phyloP scores from a whole-genome alignment of 1,140 invertebrate genomes.

The Drosophila jambulina region DNA sequence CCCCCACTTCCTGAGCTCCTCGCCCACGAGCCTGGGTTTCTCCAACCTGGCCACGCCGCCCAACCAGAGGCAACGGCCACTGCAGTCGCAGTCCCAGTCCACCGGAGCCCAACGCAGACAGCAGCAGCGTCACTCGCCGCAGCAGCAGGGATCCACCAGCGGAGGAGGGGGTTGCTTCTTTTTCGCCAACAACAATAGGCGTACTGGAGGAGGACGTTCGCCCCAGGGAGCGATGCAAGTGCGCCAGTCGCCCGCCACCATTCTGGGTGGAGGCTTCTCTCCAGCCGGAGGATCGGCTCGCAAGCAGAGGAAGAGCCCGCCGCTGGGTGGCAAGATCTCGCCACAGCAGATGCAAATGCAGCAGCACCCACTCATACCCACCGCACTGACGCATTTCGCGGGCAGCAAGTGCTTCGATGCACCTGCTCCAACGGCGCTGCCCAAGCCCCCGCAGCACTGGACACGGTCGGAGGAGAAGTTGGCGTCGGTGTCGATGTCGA shows the following conservation, averaged over 20 bases:
- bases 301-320: conserved; percentile 73
- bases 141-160: conserved; percentile 44
- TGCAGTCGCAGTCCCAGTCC: conserved; percentile 70
- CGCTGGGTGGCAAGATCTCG: conserved; percentile 73
- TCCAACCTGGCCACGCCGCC: conserved; percentile 44
- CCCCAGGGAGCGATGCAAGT: conserved; percentile 54
- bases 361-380: conserved; percentile 74
- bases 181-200: conserved; percentile 67
- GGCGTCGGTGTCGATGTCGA: conserved; percentile 59
- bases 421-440: conserved; percentile 87
- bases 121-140: conserved; percentile 72
- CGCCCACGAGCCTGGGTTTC: conserved; percentile 58
- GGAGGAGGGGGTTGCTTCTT: conserved; percentile 67
- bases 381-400: conserved; percentile 86
- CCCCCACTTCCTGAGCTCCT: conserved; percentile 69
- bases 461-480: conserved; percentile 79
- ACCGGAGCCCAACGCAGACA: conserved; percentile 55
- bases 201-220: conserved; percentile 61
- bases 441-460: conserved; percentile 88
- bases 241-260: conserved; percentile 76
- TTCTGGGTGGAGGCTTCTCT: conserved; percentile 77
- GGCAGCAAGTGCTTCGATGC: conserved; percentile 88
- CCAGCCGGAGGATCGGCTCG: conserved; percentile 63
- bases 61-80: conserved; percentile 56
- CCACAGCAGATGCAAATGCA: conserved; percentile 55